These are phyloP conservation scores for Pogonus chalceus DNA, from an alignment of 1,140 invertebrate genomes.

Conservation along the genomic window DNA sequence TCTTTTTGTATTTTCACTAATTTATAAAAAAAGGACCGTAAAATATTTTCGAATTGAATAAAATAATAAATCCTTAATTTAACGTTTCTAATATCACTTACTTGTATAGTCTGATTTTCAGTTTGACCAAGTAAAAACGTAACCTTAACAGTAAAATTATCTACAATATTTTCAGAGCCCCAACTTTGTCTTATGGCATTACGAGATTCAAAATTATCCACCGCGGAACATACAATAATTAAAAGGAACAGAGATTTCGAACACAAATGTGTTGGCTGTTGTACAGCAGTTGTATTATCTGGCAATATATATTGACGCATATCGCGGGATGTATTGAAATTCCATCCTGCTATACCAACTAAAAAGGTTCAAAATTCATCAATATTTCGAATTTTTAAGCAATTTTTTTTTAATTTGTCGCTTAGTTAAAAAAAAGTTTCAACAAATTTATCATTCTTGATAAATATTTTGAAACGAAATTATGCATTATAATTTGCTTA, in stretches of 20 bases:
- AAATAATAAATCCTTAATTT: slow-evolving; percentile 11
- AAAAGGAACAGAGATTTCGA: slow-evolving; percentile 46
- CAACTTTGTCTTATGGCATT: slow-evolving; percentile 70
- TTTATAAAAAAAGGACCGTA: not conserved
- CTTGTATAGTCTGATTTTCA: slow-evolving; percentile 43
- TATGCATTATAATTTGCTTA: too few species aligned
- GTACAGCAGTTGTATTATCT: slow-evolving; percentile 54
- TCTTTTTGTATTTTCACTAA: too few species aligned
- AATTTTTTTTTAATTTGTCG: too few species aligned
- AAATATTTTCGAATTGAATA: slow-evolving; percentile 8
- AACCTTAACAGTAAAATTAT: slow-evolving; percentile 33
- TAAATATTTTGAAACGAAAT: too few species aligned
- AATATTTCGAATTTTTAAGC: too few species aligned
- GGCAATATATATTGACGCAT: slow-evolving; percentile 58
- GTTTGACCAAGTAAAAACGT: slow-evolving; percentile 48
- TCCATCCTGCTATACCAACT: slow-evolving; percentile 59
- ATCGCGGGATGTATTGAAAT: slow-evolving; percentile 58
- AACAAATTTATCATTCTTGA: too few species aligned
- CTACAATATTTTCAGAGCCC: slow-evolving; percentile 55
- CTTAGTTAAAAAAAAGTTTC: too few species aligned
- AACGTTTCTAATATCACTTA: too few species aligned
- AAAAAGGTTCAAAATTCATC: too few species aligned
- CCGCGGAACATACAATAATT: slow-evolving; percentile 63
- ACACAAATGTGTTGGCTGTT: slow-evolving; percentile 52
- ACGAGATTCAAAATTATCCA: slow-evolving; percentile 53